Conservation (phyloP, 37 sponge, comb jelly and placozoan genomes). For the Halichondria panicea region DNA sequence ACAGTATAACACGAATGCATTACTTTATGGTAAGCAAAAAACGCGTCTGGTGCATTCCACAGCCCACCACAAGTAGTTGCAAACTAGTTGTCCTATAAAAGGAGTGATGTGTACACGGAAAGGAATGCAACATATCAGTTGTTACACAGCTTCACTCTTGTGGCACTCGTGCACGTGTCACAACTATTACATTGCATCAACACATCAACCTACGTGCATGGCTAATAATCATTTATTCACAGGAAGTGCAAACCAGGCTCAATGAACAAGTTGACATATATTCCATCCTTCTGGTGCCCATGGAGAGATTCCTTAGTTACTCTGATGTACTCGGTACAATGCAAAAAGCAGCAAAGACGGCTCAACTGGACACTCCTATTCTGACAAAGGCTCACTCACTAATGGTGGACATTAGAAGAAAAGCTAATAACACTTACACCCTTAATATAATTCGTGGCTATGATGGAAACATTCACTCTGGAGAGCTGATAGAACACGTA, state of each 20-base stretch:
- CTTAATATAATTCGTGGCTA: constrained; percentile 69
- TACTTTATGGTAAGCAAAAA: too few relatives aligned
- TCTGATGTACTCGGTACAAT: constrained; percentile 58
- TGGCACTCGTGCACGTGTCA: too few relatives aligned
- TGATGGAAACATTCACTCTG: constrained; percentile 70
- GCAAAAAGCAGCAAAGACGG: constrained; percentile 37
- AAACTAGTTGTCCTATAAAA: too few relatives aligned
- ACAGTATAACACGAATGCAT: too few relatives aligned
- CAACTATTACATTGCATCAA: too few relatives aligned
- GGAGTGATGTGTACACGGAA: too few relatives aligned
- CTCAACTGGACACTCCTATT: constrained; percentile 4
- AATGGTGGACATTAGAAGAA: constrained; percentile 62
- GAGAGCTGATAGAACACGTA: constrained; percentile 61
- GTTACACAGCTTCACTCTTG: too few relatives aligned
- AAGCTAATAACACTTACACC: constrained; percentile 67
- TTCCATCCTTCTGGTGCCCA: constrained; percentile 67
- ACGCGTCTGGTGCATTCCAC: too few relatives aligned
- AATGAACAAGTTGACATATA: constrained; percentile 37
- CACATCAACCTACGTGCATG: too few relatives aligned
- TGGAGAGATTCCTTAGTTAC: constrained; percentile 74
- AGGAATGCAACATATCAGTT: too few relatives aligned
- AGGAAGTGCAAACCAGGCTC: constrained; percentile 45
- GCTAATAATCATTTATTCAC: background rate
- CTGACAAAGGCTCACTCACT: constrained; percentile 58
- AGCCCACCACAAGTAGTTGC: too few relatives aligned